These are phyloP conservation scores for Allacma fusca DNA, from an alignment of 2,888 invertebrate genomes.

Conservation along the genomic window DNA sequence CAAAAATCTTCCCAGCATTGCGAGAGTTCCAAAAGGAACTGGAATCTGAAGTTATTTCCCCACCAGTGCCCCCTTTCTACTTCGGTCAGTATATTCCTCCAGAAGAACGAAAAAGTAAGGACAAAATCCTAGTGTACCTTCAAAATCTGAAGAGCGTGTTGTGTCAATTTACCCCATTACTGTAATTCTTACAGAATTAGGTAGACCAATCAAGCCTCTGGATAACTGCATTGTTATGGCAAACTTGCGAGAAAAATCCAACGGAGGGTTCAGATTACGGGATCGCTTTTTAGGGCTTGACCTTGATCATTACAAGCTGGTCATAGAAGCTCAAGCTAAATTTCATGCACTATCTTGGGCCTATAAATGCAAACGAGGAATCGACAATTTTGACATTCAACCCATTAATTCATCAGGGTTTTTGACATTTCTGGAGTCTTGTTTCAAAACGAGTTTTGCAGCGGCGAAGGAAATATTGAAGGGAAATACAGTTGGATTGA, in stretches of 20 bases:
- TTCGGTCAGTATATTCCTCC: not conserved
- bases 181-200: not conserved
- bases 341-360: constrained; percentile 34
- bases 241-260: constrained; percentile 21
- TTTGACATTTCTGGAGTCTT: not conserved
- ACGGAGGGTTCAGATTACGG: not conserved
- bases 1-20: constrained; percentile 38
- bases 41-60: not conserved
- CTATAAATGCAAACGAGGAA: constrained; percentile 10
- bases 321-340: constrained; percentile 25
- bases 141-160: not conserved
- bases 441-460: not conserved
- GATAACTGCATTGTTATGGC: constrained; percentile 40
- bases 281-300: constrained; percentile 30
- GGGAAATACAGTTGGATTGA: not conserved
- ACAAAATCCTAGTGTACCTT: not conserved
- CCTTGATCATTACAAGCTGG: constrained; percentile 7
- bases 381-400: not conserved
- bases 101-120: not conserved
- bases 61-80: not conserved
- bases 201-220: not conserved
- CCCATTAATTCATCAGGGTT: no score
- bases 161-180: not conserved
- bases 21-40: constrained; percentile 36
- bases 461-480: not conserved